Evolutionary conservation across 1,140 invertebrate species (phyloP).

Genomic region (Drosophila setifemur): DNA sequence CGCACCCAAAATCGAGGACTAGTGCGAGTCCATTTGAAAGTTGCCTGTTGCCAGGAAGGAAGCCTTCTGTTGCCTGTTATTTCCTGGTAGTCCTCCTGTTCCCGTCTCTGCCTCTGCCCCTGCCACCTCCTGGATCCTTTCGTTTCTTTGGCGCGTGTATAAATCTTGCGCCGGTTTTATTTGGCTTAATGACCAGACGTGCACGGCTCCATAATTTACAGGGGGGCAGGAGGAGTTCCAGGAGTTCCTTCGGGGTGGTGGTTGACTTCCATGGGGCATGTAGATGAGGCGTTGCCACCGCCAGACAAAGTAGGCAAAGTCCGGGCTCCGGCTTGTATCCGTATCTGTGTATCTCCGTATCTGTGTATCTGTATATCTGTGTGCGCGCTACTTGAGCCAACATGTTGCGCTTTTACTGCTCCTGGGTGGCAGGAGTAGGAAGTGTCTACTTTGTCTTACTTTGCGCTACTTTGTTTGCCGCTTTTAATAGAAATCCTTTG

Average conservation of each 20-base stretch:
- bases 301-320: slow-evolving; percentile 75
- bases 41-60: slow-evolving; percentile 5
- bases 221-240: too few species aligned
- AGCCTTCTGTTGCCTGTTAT: slow-evolving; percentile 41
- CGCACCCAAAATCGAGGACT: slow-evolving; percentile 50
- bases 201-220: slow-evolving; percentile 80
- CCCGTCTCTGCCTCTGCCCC: background rate
- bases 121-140: slow-evolving; percentile 7
- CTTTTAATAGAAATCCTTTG: slow-evolving; percentile 79
- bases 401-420: slow-evolving; percentile 78
- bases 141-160: slow-evolving; percentile 66
- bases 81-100: background rate
- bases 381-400: slow-evolving; percentile 65
- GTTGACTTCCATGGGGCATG: slow-evolving; percentile 30
- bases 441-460: slow-evolving; percentile 75
- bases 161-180: slow-evolving; percentile 82
- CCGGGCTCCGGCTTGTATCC: slow-evolving; percentile 43
- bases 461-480: slow-evolving; percentile 77
- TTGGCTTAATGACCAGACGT: slow-evolving; percentile 82
- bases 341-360: background rate
- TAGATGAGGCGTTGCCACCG: slow-evolving; percentile 56
- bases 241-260: background rate
- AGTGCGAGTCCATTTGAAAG: slow-evolving; percentile 44
- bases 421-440: background rate
- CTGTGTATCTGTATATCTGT: slow-evolving; percentile 8